Evolutionary conservation across 2,888 invertebrate species (phyloP).

Genomic region (Rhaphigaster nebulosa): DNA sequence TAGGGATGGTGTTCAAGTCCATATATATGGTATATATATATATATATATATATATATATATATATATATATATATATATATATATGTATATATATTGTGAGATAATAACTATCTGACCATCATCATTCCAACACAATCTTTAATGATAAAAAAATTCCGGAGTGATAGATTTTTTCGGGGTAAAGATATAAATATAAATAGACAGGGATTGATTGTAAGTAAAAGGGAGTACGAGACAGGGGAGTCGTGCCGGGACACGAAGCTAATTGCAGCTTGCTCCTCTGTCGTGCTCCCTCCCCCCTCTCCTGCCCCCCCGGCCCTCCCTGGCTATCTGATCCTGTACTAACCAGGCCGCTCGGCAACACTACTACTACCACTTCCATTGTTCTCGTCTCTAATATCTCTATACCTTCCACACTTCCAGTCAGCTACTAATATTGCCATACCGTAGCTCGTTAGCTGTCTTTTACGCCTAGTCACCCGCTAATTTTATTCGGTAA

Average conservation of each 20-base stretch:
- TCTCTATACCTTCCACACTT: constrained; percentile 62
- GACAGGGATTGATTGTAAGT: constrained; percentile 12
- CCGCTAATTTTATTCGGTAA: not conserved
- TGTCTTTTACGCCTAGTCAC: not conserved
- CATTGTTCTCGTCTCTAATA: constrained; percentile 62
- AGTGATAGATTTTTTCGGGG: not conserved
- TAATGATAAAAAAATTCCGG: not conserved
- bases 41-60: too few relatives aligned
- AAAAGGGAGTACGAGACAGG: constrained; percentile 15
- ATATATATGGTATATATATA: too few relatives aligned
- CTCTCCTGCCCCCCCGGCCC: too few relatives aligned
- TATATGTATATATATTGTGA: too few relatives aligned
- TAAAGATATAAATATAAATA: not conserved
- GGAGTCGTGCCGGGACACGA: not conserved
- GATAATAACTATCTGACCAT: too few relatives aligned
- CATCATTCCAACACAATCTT: too few relatives aligned
- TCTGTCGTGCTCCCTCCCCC: not conserved
- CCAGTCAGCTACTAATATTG: constrained; percentile 38
- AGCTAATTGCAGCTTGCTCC: constrained; percentile 16
- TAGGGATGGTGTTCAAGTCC: too few relatives aligned
- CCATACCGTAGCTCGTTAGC: not conserved
- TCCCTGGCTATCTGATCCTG: constrained; percentile 38
- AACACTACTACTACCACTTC: constrained; percentile 52
- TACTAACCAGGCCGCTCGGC: not conserved
- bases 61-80: too few relatives aligned